Evolutionary conservation across 2,888 invertebrate species (phyloP), one percentile per base, ranked within the genome.

Genomic region (Lasioglossum pauxillum): DNA sequence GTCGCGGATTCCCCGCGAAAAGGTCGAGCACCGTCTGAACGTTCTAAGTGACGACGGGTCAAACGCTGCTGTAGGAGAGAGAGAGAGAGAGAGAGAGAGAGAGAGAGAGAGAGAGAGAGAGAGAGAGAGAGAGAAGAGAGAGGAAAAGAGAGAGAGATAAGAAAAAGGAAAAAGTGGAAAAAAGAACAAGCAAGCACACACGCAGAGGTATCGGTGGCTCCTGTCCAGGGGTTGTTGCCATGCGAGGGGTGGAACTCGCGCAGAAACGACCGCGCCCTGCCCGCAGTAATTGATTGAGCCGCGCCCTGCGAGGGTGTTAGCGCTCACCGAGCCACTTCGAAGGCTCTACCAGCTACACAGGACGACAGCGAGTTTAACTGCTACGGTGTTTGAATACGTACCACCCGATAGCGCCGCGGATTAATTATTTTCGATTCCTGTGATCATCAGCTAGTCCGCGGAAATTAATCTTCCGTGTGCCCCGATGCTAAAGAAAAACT

Each of bases 201-300:
- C 78, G 44, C 69, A 64, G n/a, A 74, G 35, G 69, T 77, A 85
- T 35, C 35, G 69, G n/a, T 57, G 69, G 67, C 79, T 69, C 57
- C 46, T 5, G 57, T 31, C 10, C 41, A 72, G 72, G 74, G 91
- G 89, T 92, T 92, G 91, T 92, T 91, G 91, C 91, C 91, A 91
- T 90, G 91, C 91, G 31, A 88, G 86, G 86, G 83, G 90, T 89
- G 87, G 89, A 90, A 90, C 88, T 79, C 84, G 84, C 82, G 89
- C 82, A 85, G 86, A 67, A 81, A 89, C 91, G 92, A 92, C 93
- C 93, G 92, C 93, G 92, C 93, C 93, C 93, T 93, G 90, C 86
- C 83, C 90, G 86, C 90, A 89, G 92, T 94, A 93, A 94, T 94
- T 94, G 93, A 94, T 94, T 94, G 94, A 93, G 92, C 94, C 94